Conservation (phyloP, 2,888 invertebrate species). For the Crocallis elinguaria region DNA sequence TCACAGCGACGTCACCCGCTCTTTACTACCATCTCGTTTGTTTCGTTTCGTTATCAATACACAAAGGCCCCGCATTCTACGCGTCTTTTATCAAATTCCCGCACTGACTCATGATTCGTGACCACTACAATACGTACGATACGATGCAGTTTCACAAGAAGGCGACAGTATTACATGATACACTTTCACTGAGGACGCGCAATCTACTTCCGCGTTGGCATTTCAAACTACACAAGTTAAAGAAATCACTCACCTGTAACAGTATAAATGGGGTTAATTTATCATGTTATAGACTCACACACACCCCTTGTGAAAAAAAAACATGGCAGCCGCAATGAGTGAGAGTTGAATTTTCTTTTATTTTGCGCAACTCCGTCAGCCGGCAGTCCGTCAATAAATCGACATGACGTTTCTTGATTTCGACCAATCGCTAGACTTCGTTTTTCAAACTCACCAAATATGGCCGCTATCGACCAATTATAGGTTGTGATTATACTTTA, state of each 20-base stretch:
- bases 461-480: conserved; percentile 59
- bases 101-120: conserved; percentile 64
- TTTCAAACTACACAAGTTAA: conserved; percentile 48
- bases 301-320: conserved; percentile 89
- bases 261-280: conserved; percentile 76
- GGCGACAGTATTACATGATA: conserved; percentile 82
- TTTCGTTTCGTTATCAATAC: conserved; percentile 42
- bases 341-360: conserved; percentile 70
- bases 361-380: conserved; percentile 83
- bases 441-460: conserved; percentile 68
- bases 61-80: conserved; percentile 48
- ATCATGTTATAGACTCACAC: conserved; percentile 80
- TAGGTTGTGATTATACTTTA: conserved; percentile 48
- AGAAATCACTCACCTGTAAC: conserved; percentile 72
- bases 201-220: conserved; percentile 65
- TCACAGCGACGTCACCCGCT: conserved; percentile 44
- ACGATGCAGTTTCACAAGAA: conserved; percentile 82
- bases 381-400: conserved; percentile 70
- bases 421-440: conserved; percentile 66
- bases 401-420: conserved; percentile 71
- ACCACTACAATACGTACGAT: conserved; percentile 59
- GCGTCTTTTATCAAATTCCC: conserved; percentile 52
- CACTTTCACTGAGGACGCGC: conserved; percentile 81
- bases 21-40: conserved; percentile 26
- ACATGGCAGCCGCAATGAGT: conserved; percentile 88